phyloP scores from a whole-genome alignment of 1,140 invertebrate species.

The Ctenoplectra terminalis region DNA sequence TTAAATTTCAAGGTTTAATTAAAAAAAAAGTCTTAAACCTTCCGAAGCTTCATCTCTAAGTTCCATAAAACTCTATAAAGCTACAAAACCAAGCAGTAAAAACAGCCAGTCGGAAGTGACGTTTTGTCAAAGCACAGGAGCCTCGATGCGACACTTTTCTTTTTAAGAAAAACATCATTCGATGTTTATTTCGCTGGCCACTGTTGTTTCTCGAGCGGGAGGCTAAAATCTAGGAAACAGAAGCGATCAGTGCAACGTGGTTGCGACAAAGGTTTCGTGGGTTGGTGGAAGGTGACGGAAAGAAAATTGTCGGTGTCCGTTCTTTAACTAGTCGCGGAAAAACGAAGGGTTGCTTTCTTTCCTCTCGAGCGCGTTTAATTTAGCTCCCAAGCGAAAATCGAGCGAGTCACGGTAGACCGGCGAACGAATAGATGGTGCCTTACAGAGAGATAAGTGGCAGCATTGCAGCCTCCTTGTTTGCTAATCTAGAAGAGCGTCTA shows the following conservation, averaged over 20 bases:
- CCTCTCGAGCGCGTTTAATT: slow-evolving; percentile 60
- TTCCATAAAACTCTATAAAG: not conserved
- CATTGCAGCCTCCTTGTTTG: slow-evolving; percentile 70
- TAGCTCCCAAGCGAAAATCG: slow-evolving; percentile 59
- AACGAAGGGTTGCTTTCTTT: slow-evolving; percentile 61
- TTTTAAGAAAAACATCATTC: not conserved
- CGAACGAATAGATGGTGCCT: slow-evolving; percentile 72
- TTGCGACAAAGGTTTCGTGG: not conserved
- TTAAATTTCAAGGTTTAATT: not conserved
- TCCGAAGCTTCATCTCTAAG: not conserved
- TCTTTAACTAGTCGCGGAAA: slow-evolving; percentile 53
- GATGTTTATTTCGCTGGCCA: too few species aligned
- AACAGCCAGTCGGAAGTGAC: not conserved
- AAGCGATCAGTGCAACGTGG: not conserved
- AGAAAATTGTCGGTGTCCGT: slow-evolving; percentile 51
- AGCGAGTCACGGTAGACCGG: slow-evolving; percentile 62
- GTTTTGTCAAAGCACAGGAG: not conserved
- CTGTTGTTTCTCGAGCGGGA: not conserved
- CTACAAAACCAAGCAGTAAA: not conserved
- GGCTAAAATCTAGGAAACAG: slow-evolving; percentile 8
- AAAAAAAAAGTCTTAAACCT: not conserved
- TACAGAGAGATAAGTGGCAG: slow-evolving; percentile 72
- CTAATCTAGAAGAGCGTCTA: slow-evolving; percentile 72
- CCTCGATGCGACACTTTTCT: not conserved
- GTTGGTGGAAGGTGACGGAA: slow-evolving; percentile 33